Conservation (phyloP, 2,888 invertebrate species). For the Syritta pipiens region DNA sequence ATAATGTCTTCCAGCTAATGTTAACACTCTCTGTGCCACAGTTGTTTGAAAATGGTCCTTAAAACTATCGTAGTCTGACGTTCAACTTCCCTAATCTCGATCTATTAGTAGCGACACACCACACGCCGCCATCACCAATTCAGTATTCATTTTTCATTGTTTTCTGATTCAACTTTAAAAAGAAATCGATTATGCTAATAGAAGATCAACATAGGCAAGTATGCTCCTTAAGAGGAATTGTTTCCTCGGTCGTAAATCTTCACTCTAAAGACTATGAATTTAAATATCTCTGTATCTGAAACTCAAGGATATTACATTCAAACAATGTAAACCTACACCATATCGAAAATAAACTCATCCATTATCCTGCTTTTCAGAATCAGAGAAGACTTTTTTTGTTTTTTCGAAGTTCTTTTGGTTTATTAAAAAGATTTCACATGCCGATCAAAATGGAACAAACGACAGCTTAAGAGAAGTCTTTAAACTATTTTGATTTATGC, state of each 20-base stretch:
- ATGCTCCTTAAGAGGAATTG: too few species aligned
- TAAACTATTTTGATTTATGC: constrained; percentile 41
- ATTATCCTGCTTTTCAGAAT: neutral
- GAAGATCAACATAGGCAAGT: neutral
- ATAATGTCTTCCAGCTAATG: too few species aligned
- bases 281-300: neutral
- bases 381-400: neutral
- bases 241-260: constrained; percentile 38
- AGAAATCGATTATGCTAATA: constrained; percentile 38
- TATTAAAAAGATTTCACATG: constrained; percentile 38
- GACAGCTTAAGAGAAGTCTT: constrained; percentile 22
- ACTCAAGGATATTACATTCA: constrained; percentile 13
- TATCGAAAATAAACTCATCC: neutral
- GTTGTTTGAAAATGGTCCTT: too few species aligned
- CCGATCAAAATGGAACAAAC: constrained; percentile 29
- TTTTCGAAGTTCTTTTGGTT: constrained; percentile 12
- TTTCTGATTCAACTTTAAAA: too few species aligned
- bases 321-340: neutral
- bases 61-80: too few species aligned
- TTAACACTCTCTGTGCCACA: too few species aligned
- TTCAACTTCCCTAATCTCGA: too few species aligned
- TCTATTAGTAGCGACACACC: too few species aligned
- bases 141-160: too few species aligned
- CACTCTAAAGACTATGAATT: constrained; percentile 31
- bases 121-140: too few species aligned